These are phyloP conservation scores for Phylloscopus collybita DNA, from an alignment of 2,797 vertebrate species.

Conservation along the genomic window DNA sequence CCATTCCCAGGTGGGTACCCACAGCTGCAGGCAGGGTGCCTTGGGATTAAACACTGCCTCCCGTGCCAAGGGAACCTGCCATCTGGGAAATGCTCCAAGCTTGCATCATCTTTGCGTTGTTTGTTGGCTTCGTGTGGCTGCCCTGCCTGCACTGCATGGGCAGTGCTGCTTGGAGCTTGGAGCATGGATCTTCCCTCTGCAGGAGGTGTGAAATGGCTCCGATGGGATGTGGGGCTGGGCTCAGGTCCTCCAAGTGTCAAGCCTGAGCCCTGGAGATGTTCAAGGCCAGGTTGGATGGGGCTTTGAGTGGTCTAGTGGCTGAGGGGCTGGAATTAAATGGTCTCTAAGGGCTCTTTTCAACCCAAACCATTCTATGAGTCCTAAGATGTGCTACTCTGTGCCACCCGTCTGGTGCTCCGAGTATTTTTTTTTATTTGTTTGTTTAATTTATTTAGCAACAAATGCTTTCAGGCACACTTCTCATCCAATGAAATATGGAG, in stretches of 20 bases:
- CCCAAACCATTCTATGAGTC: neutral
- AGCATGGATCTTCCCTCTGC: neutral
- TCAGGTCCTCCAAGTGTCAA: fast-evolving
- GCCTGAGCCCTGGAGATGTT: neutral
- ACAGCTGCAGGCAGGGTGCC: neutral
- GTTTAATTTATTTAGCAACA: neutral
- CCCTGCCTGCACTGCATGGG: neutral
- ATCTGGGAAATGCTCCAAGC: neutral
- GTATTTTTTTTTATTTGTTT: neutral
- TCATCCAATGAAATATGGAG: neutral
- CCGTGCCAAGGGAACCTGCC: neutral
- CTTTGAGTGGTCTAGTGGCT: neutral
- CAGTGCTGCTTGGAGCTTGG: neutral
- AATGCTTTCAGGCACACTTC: neutral
- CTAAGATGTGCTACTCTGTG: fast-evolving
- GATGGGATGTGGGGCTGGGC: neutral
- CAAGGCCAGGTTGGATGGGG: neutral
- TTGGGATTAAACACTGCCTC: neutral
- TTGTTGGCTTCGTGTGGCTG: neutral
- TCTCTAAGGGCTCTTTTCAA: neutral
- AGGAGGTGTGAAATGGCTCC: neutral
- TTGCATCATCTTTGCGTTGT: neutral
- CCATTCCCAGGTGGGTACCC: neutral
- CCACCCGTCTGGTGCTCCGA: fast-evolving
- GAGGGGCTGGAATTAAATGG: neutral